phyloP scores from a whole-genome alignment of 2,797 vertebrate species.

The Gobio occitaniae region DNA sequence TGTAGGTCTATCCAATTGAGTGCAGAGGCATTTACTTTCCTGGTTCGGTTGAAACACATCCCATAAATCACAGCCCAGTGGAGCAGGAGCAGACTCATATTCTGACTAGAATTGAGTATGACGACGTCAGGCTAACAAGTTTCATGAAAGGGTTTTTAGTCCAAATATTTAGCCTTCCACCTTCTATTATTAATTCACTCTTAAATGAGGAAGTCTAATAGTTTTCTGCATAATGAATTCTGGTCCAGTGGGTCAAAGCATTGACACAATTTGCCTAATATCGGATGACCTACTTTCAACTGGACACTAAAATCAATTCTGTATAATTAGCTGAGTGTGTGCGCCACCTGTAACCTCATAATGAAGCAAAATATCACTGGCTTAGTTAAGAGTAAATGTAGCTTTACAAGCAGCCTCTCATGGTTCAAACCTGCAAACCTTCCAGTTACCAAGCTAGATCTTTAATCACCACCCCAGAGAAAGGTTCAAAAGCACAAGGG shows the following conservation, averaged over 20 bases:
- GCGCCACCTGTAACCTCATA: conserved; percentile 8
- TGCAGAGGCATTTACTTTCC: too few relatives aligned
- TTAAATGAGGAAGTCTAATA: conserved; percentile 7
- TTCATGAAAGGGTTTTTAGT: background rate
- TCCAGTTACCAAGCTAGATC: background rate
- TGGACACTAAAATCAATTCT: conserved; percentile 16
- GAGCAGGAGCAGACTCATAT: too few relatives aligned
- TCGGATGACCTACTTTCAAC: conserved; percentile 28
- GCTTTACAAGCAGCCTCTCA: conserved; percentile 2
- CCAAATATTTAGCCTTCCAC: background rate
- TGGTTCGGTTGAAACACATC: too few relatives aligned
- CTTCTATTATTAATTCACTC: background rate
- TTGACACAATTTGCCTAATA: conserved; percentile 1
- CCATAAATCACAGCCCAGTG: too few relatives aligned
- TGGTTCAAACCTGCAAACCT: conserved; percentile 4
- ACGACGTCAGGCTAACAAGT: too few relatives aligned
- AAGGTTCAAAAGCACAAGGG: background rate
- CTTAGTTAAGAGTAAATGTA: background rate
- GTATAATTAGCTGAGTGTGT: conserved; percentile 1
- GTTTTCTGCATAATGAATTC: conserved; percentile 40
- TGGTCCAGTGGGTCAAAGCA: background rate
- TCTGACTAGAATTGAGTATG: too few relatives aligned
- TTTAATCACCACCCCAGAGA: conserved; percentile 29
- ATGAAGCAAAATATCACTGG: conserved; percentile 38
- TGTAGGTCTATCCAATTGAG: too few relatives aligned